Evolutionary conservation across 2,797 vertebrate genomes (phyloP), one percentile per base, ranked within the genome.

Genomic region (Rhynchonycteris naso): DNA sequence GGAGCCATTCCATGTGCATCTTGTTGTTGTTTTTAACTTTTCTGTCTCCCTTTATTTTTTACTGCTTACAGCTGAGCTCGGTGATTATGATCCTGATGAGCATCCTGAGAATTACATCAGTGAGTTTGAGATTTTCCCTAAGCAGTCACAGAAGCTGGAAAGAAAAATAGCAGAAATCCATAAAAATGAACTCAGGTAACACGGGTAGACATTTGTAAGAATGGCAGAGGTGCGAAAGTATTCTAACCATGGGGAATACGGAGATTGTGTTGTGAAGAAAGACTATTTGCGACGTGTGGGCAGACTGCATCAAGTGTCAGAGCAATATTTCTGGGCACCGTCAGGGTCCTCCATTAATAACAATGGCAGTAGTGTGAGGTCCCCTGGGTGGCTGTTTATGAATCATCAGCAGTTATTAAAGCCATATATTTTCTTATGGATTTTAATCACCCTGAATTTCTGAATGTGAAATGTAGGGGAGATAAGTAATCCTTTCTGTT

Each of bases 111-210:
- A 99, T 98, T 99, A 99, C 96, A 98, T 99, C 98, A 98, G 98
- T 4, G 99, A 99, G 97, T 99, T 99, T 94, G 99, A 99, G 97
- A 99, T 99, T 97, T 99, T 99, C 97, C 99, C 99, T 47, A 99
- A 99, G 97, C 99, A 99, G 91, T 99, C 99, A 58, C 99, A 99
- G 97, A 99, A 99, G 96, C 98, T 99, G 56, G 99, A 99, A 98
- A 99, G 99, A 98, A 99, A 99, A 98, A 99, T 99, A 95, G 98
- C 98, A 96, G 99, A 99, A 97, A 99, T 99, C 97, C 99, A 99
- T 98, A 99, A 99, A 98, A 99, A 98, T 47, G 99, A 99, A 98
- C 99, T 99, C 97, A 99, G 99, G 99, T 99, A 98, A 98, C 91
- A 94, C 76, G 24, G 4, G 91, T 76, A 86, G 16, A 82, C 72